A percentile compares a stretch with the other conserved stretches of the same genome.
phyloP scores from a whole-genome alignment of 2,113 vertebrate genomes.

The Lipophrys pholis region DNA sequence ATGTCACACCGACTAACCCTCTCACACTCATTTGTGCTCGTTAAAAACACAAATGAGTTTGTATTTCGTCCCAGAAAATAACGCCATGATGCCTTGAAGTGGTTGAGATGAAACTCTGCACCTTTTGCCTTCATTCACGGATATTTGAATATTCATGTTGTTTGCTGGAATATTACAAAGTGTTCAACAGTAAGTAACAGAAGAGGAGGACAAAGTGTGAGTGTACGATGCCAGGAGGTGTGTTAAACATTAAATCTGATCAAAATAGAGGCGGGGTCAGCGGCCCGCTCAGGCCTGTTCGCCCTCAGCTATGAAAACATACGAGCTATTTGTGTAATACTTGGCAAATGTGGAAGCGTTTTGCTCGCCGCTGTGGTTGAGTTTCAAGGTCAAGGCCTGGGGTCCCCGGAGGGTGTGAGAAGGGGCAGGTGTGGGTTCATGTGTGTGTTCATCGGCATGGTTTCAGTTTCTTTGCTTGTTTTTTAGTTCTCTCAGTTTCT shows the following conservation, averaged over 20 bases:
- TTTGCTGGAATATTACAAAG: no score
- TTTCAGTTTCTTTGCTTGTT: no score
- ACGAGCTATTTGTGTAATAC: conserved; percentile 44
- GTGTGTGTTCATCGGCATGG: conserved; percentile 20
- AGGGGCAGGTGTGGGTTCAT: conserved; percentile 34
- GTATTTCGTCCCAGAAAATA: no score
- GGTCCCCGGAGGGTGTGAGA: conserved; percentile 29
- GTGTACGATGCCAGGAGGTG: conserved; percentile 2
- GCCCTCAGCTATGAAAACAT: conserved; percentile 48
- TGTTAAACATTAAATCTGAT: conserved; percentile 53
- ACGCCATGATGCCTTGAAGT: no score
- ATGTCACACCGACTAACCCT: no score
- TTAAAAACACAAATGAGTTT: no score
- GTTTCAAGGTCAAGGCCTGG: conserved; percentile 56
- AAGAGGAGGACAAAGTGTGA: neutral
- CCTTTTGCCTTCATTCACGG: no score
- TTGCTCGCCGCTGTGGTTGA: conserved; percentile 39
- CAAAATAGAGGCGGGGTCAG: conserved; percentile 44
- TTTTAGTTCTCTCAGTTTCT: neutral
- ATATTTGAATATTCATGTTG: no score
- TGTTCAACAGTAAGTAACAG: no score
- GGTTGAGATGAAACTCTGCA: no score
- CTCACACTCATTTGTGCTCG: no score
- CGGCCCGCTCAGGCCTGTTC: conserved; percentile 28
- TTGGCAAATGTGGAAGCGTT: conserved; percentile 76